Percentiles rank a stretch among this genome's conserved stretches.
Evolutionary conservation across 1,140 invertebrate species (phyloP).

Genomic region (Heliconius hewitsoni): DNA sequence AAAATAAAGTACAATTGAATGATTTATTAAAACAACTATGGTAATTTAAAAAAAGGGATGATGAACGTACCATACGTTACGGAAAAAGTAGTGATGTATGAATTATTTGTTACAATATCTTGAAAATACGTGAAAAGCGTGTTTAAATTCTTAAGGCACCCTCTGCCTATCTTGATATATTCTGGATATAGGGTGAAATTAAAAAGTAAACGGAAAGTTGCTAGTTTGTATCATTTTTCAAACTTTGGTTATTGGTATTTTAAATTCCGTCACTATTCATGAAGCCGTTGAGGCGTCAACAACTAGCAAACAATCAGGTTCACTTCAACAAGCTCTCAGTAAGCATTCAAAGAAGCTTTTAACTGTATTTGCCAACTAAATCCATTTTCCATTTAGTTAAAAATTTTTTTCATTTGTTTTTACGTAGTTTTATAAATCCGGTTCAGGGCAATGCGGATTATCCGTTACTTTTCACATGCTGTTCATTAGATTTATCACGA

Average conservation of each 20-base stretch:
- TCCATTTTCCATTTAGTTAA: slow-evolving; percentile 4
- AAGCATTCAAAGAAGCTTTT: slow-evolving; percentile 1
- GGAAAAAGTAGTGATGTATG: too few species aligned
- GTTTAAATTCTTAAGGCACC: too few species aligned
- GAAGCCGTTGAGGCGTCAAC: neutral
- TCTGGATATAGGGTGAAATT: too few species aligned
- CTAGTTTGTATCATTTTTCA: neutral
- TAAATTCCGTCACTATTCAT: neutral
- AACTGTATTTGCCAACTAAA: slow-evolving; percentile 9
- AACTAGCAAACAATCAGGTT: slow-evolving; percentile 8
- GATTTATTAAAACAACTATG: too few species aligned
- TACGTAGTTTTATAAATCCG: neutral
- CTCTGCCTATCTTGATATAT: too few species aligned
- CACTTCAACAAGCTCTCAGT: neutral
- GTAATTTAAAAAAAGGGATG: too few species aligned
- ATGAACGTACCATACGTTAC: too few species aligned
- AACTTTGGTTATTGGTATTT: neutral
- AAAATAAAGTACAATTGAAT: too few species aligned
- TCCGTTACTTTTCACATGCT: neutral
- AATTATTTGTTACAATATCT: too few species aligned
- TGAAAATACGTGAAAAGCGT: too few species aligned
- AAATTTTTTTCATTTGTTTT: slow-evolving; percentile 5
- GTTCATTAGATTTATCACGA: neutral
- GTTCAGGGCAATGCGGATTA: neutral
- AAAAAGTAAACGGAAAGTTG: neutral